Evolutionary conservation across 2,888 invertebrate genomes (phyloP), one percentile per base, ranked within the genome.

Genomic region (Microchrysa polita): DNA sequence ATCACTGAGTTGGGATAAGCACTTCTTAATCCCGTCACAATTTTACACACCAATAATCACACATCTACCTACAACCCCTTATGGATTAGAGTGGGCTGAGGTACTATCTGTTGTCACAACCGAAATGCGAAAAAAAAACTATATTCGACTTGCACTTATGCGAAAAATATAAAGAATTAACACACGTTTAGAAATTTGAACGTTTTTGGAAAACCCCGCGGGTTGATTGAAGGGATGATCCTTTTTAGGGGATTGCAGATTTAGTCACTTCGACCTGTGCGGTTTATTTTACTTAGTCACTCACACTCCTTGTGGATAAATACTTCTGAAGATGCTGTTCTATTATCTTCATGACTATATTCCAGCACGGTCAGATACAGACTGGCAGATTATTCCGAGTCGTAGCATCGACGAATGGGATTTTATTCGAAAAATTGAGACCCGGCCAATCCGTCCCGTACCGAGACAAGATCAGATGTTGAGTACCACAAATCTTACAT

Each of bases 351-450:
- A 82, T 83, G 83, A 83, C 84, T 83, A 81, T 81, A 83, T 82
- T 79, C 81, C 81, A 82, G 80, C 82, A 82, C 83, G 82, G 80
- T 81, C 79, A 81, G 81, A 80, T 81, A 81, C 80, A 80, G 81
- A 84, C 84, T 84, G 83, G 76, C 75, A 78, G 77, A 76, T 76
- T 75, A 76, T 76, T 76, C 75, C 65, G 75, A 77, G 77, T 74
- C 75, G 76, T 75, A 77, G 75, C 76, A 77, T 77, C 78, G 76
- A 77, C 76, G 76, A 76, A 76, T 76, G 76, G 75, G 76, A 75
- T 65, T 73, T 65, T 73, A 73, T 73, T 73, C 52, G 63, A 73
- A 63, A n/a, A 73, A 55, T 42, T 52, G 61, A 63, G 63, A 73
- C 63, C 63, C 69, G 69, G 69, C 55, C 57, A 42, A 57, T 20